Base-by-base conservation (phyloP, 2,113 vertebrate species). In the Oncorhynchus keta region DNA sequence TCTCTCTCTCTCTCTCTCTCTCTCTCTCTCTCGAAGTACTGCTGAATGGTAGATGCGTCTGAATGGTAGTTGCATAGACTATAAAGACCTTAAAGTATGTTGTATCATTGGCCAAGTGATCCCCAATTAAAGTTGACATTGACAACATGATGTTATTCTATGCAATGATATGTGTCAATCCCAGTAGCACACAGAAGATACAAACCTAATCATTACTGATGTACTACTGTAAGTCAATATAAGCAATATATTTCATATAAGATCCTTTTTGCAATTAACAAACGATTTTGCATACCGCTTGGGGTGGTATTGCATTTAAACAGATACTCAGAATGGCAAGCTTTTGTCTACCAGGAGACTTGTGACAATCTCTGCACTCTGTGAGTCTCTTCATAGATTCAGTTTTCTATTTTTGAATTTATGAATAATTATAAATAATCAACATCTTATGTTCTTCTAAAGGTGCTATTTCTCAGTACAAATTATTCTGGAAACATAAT, bases 401-500 rank as follows among this genome's bases (percentile, higher is more conserved):
- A 3, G 28, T 67, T 70, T 75, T 75, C 67, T 16, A 57, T 55
- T 57, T 75, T 75, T 45, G 26, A 20, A 65, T 62, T 35, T 70
- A 28, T 70, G 39, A 57, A 75, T 71, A n/a, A 71, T 75, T 49
- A 35, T 75, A 51, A 67, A 72, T 59, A 22, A 32, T 22, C 68
- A 80, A 30, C 68, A 76, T 22, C n/a, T 72, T 5, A 76, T 72
- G 70, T 75, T 68, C 55, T 26, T 55, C 49, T 55, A 13, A 55
- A 55, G 49, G 49, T 55, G 49, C 49, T 55, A 55, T 55, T 76
- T 76, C 14, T 18, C 8, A 7, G 2, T 59, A 75, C 18, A 68
- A 66, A 75, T 71, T 72, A 67, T 75, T 22, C 48, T 61, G 20
- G 30, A n/a, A 18, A 24, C 51, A 55, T 62, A 16, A 62, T 24